These are phyloP conservation scores for Omphaloscelis lunosa DNA, from an alignment of 2,888 invertebrate genomes.

Conservation along the genomic window DNA sequence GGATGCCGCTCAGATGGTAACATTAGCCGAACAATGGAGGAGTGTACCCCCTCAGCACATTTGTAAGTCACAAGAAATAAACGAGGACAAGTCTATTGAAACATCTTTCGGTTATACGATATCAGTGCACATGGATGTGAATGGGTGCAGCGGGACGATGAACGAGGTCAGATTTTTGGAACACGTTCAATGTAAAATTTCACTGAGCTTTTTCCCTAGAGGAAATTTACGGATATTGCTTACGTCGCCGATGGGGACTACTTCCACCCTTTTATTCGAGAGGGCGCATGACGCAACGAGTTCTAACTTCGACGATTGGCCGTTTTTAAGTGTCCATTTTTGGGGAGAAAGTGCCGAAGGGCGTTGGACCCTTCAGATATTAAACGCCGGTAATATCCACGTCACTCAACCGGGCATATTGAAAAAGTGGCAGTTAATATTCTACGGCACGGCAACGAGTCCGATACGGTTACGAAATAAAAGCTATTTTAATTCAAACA, in stretches of 20 bases:
- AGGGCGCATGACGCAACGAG: slow-evolving; percentile 97
- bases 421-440: slow-evolving; percentile 98
- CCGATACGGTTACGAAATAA: slow-evolving; percentile 94
- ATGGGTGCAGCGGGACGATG: slow-evolving; percentile 96
- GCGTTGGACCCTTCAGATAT: slow-evolving; percentile 96
- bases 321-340: slow-evolving; percentile 99
- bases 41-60: slow-evolving; percentile 98
- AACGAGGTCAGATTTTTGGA: slow-evolving; percentile 98
- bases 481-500: slow-evolving; percentile 88
- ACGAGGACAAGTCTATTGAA: slow-evolving; percentile 95
- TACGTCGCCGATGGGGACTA: slow-evolving; percentile 98
- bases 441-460: slow-evolving; percentile 97
- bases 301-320: slow-evolving; percentile 99
- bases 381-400: slow-evolving; percentile 93
- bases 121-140: slow-evolving; percentile 96
- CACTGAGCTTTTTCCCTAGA: slow-evolving; percentile 97
- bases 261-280: slow-evolving; percentile 97
- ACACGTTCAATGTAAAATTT: slow-evolving; percentile 99
- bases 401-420: slow-evolving; percentile 96
- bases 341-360: slow-evolving; percentile 99
- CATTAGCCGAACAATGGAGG: slow-evolving; percentile 97
- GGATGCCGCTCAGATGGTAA: slow-evolving; percentile 98
- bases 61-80: slow-evolving; percentile 97
- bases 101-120: slow-evolving; percentile 94
- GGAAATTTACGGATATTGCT: slow-evolving; percentile 97